Evolutionary conservation across 2,113 vertebrate species (phyloP), one percentile per base, ranked within the genome.

Genomic region (Entomyzon cyanotis): DNA sequence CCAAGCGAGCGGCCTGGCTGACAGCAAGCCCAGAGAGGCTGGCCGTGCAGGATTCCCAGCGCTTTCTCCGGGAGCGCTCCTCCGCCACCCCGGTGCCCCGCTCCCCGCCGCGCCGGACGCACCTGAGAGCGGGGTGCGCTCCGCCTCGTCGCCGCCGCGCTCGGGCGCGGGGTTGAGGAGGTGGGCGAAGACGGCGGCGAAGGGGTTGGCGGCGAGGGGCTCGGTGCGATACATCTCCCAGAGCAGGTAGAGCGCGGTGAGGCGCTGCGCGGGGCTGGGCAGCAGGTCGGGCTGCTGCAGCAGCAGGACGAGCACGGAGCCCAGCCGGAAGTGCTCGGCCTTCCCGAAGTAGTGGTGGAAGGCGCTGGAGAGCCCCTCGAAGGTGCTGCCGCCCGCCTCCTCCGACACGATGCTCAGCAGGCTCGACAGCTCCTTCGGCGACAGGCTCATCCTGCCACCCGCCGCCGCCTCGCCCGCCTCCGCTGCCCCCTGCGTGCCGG

Each of bases 141-240:
- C 99, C 41, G 96, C 98, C 95, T 99, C 99, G 52, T 99, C 99
- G n/a, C 96, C 97, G 42, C 98, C 98, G 62, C 98, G 96, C 55
- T 98, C 97, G 33, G 98, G 98, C 18, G 98, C 97, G 3, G 99
- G 99, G 97, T 99, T 99, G 60, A 99, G 98, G n/a, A 99, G 98
- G 94, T 99, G 99, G 9, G 99, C 99, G 86, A 99, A 99, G 83
- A 99, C 98, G 44, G 99, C 99, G 44, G 99, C 99, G 96, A 99
- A 99, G 20, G 99, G 99, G 98, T 99, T 99, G 23, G 99, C 99
- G 23, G 99, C 99, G 24, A 99, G 98, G 52, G 99, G 99, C 97
- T 99, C 99, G 71, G 99, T 99, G 78, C 99, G 99, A 97, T 99
- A 99, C 99, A 99, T 99, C 98, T 99, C 99, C 99, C 99, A 99